phyloP scores from a whole-genome alignment of 2,113 vertebrate species.

The Prunella fulvescens region DNA sequence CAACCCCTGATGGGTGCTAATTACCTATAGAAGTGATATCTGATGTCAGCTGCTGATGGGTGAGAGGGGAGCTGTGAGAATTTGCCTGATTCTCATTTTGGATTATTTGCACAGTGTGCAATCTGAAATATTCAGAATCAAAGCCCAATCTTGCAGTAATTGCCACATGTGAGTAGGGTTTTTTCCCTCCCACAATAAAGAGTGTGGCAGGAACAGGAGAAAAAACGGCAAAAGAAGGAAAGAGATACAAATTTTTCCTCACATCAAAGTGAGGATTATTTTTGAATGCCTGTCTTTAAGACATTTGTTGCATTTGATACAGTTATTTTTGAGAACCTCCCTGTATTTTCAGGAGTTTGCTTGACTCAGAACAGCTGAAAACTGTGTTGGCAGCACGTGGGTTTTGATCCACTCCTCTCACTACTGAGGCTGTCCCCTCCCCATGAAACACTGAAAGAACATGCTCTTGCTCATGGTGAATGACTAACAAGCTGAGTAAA shows the following conservation, averaged over 20 bases:
- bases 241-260: neutral
- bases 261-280: neutral
- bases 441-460: rapidly evolving
- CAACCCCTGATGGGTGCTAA: neutral
- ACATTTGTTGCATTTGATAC: neutral
- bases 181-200: no score
- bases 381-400: neutral
- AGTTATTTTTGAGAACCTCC: neutral
- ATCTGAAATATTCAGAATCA: no score
- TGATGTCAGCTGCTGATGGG: neutral
- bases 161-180: no score
- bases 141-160: no score
- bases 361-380: neutral
- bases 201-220: no score
- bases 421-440: neutral
- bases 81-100: rapidly evolving
- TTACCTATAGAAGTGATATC: neutral
- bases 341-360: neutral
- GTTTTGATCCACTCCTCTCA: neutral
- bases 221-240: neutral
- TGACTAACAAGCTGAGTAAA: neutral
- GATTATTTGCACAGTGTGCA: no score
- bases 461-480: neutral
- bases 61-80: neutral
- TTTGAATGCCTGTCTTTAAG: neutral